Conservation (phyloP, 2,113 vertebrate genomes). For the Cochlearius cochlearius region DNA sequence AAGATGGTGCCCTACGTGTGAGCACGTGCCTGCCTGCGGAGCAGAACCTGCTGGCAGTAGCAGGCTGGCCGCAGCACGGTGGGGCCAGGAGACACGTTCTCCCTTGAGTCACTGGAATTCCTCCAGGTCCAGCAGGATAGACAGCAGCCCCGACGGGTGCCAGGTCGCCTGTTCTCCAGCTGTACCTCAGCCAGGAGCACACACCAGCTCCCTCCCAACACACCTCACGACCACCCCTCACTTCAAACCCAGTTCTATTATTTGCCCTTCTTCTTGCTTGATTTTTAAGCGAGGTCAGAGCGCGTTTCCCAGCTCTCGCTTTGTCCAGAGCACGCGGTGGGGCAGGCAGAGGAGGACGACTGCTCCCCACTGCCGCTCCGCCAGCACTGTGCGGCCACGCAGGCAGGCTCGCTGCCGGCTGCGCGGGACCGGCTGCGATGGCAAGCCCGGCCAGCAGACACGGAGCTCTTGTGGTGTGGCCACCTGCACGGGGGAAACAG, state of each 20-base stretch:
- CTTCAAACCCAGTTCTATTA: neutral
- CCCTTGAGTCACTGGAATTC: too few species aligned
- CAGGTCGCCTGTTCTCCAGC: rapidly evolving
- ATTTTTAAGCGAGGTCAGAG: neutral
- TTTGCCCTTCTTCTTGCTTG: neutral
- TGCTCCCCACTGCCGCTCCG: rapidly evolving
- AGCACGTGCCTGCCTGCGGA: neutral
- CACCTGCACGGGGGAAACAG: neutral
- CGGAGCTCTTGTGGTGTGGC: rapidly evolving
- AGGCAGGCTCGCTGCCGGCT: rapidly evolving
- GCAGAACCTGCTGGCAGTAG: neutral
- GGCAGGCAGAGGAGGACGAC: neutral
- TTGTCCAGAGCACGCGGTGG: rapidly evolving
- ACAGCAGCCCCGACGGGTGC: rapidly evolving
- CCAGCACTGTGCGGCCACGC: rapidly evolving
- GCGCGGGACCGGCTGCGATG: neutral
- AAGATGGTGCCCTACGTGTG: rapidly evolving
- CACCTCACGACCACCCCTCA: neutral
- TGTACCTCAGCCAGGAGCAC: neutral
- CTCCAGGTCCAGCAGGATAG: neutral
- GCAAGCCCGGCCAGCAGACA: neutral
- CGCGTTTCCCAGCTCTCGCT: neutral
- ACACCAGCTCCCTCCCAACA: neutral
- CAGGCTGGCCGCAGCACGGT: rapidly evolving
- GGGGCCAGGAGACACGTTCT: neutral